Percentiles rank a stretch among this genome's conserved stretches.
Evolutionary conservation across 2,113 vertebrate genomes (phyloP).

Genomic region (Orycteropus afer): DNA sequence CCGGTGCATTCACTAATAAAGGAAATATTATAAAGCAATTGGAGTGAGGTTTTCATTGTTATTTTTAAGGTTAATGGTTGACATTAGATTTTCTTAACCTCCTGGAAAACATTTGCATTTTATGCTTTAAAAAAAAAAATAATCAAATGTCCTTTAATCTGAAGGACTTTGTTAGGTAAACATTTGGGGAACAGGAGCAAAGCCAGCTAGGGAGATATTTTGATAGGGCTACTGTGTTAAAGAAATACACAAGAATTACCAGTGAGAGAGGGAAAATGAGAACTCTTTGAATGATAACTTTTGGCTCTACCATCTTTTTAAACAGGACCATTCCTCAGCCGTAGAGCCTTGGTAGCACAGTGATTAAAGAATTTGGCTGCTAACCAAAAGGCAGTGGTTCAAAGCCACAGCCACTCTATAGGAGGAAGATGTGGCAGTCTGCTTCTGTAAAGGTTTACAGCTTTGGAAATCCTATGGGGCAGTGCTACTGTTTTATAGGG

Average conservation of each 20-base stretch:
- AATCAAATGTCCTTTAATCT: slow-evolving; percentile 12
- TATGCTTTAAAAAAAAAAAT: neutral
- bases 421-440: too few species aligned
- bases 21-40: slow-evolving; percentile 44
- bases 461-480: too few species aligned
- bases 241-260: neutral
- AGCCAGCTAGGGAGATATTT: neutral
- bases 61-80: slow-evolving; percentile 61
- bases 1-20: neutral
- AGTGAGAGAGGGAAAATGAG: neutral
- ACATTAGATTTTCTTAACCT: neutral
- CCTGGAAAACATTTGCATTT: slow-evolving; percentile 38
- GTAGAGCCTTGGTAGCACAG: too few species aligned
- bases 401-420: too few species aligned
- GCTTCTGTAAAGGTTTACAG: too few species aligned
- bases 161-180: slow-evolving; percentile 41
- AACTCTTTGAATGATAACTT: neutral
- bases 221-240: neutral
- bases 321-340: too few species aligned
- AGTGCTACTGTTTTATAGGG: too few species aligned
- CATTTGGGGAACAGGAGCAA: neutral
- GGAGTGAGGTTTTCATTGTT: neutral
- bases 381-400: too few species aligned
- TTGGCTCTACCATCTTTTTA: neutral
- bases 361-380: too few species aligned